Percentiles rank a stretch among this genome's conserved stretches.
phyloP scores from a whole-genome alignment of 2,888 invertebrate species.

The Spilarctia lutea region DNA sequence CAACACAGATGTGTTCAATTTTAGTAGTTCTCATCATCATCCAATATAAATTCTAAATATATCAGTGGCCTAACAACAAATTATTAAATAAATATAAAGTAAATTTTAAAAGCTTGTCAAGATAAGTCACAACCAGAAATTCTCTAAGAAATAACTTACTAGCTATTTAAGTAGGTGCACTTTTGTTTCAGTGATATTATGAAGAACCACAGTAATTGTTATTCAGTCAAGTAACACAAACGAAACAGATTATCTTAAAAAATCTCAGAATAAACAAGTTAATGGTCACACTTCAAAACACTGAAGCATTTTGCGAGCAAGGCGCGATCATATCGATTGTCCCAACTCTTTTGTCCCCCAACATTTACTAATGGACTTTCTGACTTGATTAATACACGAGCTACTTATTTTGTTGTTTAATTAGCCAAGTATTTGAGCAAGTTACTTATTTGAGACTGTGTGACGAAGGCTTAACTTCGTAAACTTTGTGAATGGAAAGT shows the following conservation, averaged over 20 bases:
- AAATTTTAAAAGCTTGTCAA: not conserved
- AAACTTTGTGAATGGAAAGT: constrained; percentile 18
- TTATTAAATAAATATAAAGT: too few relatives aligned
- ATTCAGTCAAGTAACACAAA: too few relatives aligned
- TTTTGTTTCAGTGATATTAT: not conserved
- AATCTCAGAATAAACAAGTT: not conserved
- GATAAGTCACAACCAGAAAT: not conserved
- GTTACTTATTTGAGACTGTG: constrained; percentile 14
- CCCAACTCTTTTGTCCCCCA: constrained; percentile 52
- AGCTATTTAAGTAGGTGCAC: not conserved
- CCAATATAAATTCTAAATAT: too few relatives aligned
- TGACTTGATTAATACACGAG: constrained; percentile 53
- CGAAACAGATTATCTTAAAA: not conserved
- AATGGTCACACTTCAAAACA: constrained; percentile 36
- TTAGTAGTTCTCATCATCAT: too few relatives aligned
- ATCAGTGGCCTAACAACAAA: too few relatives aligned
- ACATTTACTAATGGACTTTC: constrained; percentile 55
- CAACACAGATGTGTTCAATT: too few relatives aligned
- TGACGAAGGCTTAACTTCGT: constrained; percentile 17
- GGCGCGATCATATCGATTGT: constrained; percentile 54
- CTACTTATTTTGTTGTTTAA: constrained; percentile 48
- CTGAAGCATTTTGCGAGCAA: constrained; percentile 47
- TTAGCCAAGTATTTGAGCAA: constrained; percentile 30
- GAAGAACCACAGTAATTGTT: too few relatives aligned
- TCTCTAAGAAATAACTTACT: not conserved